Evolutionary conservation across 2,113 vertebrate species (phyloP).

Genomic region (Carassius carassius): DNA sequence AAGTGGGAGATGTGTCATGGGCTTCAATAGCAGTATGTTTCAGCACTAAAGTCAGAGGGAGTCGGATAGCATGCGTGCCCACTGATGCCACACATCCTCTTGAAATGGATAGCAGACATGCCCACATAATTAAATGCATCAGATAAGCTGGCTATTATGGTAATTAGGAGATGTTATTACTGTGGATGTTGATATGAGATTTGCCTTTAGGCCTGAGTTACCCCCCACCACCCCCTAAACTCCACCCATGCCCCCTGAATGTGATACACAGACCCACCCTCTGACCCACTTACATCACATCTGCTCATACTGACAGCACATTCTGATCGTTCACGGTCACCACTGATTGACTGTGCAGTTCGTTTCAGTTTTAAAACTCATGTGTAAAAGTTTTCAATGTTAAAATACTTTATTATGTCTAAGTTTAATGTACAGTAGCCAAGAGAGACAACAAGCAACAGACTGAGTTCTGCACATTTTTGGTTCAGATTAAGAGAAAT

Average conservation of each 20-base stretch:
- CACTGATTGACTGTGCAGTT: not conserved
- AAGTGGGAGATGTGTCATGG: not conserved
- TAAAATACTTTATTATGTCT: not conserved
- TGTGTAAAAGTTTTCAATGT: not conserved
- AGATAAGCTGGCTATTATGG: conserved; percentile 63
- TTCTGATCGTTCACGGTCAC: conserved; percentile 34
- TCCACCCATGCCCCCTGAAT: conserved; percentile 28
- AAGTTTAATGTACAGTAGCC: not conserved
- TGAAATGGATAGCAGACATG: conserved; percentile 55
- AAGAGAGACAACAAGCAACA: no score
- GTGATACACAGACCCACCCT: conserved; percentile 50
- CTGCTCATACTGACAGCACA: conserved; percentile 41
- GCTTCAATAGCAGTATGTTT: conserved; percentile 13
- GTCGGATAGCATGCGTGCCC: conserved; percentile 13
- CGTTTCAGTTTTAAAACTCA: not conserved
- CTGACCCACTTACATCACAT: conserved; percentile 50
- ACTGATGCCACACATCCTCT: conserved; percentile 37
- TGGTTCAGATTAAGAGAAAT: not conserved
- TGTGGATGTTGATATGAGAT: conserved; percentile 54
- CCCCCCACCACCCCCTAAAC: not conserved
- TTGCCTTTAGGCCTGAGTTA: conserved; percentile 49
- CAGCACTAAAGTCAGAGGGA: not conserved
- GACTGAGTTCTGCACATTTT: not conserved
- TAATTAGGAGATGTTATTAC: conserved; percentile 63
- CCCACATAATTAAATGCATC: conserved; percentile 61